phyloP scores from a whole-genome alignment of 2,797 vertebrate genomes.

The Somateria mollissima region DNA sequence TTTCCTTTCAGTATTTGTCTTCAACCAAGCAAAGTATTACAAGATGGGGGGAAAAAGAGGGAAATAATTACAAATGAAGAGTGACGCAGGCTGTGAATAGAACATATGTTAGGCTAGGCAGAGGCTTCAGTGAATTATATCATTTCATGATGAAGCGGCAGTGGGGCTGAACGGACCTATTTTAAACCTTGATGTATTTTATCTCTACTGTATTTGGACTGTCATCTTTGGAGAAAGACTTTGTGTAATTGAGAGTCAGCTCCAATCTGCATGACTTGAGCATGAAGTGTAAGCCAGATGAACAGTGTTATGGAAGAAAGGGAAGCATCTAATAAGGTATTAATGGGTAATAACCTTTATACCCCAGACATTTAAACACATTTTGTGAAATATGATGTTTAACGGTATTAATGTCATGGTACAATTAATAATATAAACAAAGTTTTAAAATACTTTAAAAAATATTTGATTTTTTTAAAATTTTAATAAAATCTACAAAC shows the following conservation, averaged over 20 bases:
- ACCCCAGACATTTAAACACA: conserved; percentile 59
- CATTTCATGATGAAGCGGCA: conserved; percentile 85
- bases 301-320: conserved; percentile 69
- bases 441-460: neutral
- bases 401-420: conserved; percentile 44
- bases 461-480: neutral
- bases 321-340: conserved; percentile 77
- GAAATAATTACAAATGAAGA: conserved; percentile 95
- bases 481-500: neutral
- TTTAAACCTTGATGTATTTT: conserved; percentile 96
- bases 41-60: conserved; percentile 75
- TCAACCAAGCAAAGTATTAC: conserved; percentile 85
- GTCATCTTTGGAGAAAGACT: conserved; percentile 88
- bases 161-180: conserved; percentile 93
- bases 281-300: conserved; percentile 79
- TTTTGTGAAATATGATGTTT: conserved; percentile 27
- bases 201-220: conserved; percentile 90
- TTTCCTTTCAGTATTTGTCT: conserved; percentile 86
- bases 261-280: conserved; percentile 87
- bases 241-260: conserved; percentile 92
- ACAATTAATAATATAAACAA: conserved; percentile 41
- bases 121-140: conserved; percentile 88
- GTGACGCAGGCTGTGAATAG: conserved; percentile 90
- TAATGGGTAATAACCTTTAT: conserved; percentile 78
- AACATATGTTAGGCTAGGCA: conserved; percentile 93